Evolutionary conservation across 2,797 vertebrate species (phyloP), one percentile per base, ranked within the genome.

Genomic region (Syngnathus rostellatus): DNA sequence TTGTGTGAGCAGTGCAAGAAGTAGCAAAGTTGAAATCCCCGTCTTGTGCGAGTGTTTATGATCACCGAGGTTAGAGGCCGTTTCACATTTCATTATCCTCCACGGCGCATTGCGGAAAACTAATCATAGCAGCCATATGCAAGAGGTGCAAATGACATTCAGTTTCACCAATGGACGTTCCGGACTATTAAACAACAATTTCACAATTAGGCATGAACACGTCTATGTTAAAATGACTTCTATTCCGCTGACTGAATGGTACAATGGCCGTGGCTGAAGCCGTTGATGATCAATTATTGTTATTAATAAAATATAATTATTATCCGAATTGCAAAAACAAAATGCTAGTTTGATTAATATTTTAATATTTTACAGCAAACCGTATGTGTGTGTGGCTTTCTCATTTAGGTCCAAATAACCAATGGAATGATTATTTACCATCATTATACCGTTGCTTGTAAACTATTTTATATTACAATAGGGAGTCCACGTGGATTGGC

Each of bases 91-190:
- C 67, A 80, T 83, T 72, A 77, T 67, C 64, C 67, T 46, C 69
- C 71, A 10, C 39, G 48, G 71, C 48, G 75, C 75, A 78, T 75
- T 68, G 73, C 65, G 77, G 74, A 64, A 84, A 83, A 82, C 74
- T 79, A 89, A 87, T 87, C 82, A 80, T 38, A 73, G 66, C 68
- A 68, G 67, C 78, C 77, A 78, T 81, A 82, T 75, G 81, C 72
- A 81, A 76, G 83, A 81, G 75, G 21, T 75, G 71, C 76, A 80
- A 82, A 83, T 82, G 77, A 76, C 38, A 62, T 62, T 58, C 55
- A 17, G 55, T 58, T 58, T 58, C 55, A 58, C 55, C 55, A 58
- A 17, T 58, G 55, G 55, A 58, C 55, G 70, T 76, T 76, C 66
- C 71, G 25, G 58, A 23, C 68, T 69, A 45, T 62, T 62, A 62